These are phyloP conservation scores for Hydroisotoma schaefferi DNA, from an alignment of 2,888 invertebrate species.

Conservation along the genomic window DNA sequence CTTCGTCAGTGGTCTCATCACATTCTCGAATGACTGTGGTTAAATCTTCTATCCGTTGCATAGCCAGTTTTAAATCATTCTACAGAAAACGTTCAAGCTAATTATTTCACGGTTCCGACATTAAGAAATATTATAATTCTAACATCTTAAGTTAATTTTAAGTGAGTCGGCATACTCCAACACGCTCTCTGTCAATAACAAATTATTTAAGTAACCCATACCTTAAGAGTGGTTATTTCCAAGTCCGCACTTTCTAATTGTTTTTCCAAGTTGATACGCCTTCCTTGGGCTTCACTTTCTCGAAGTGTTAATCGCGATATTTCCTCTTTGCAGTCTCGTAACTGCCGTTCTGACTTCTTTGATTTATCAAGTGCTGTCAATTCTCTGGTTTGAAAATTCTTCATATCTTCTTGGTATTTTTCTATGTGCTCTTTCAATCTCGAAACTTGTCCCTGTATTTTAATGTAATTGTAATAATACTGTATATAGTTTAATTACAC, in stretches of 20 bases:
- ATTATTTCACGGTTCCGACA: too few relatives aligned
- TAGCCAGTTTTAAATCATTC: slow-evolving; percentile 75
- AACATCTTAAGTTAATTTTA: too few relatives aligned
- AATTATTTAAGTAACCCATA: too few relatives aligned
- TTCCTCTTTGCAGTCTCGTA: slow-evolving; percentile 53
- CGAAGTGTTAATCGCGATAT: slow-evolving; percentile 44
- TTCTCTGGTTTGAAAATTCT: slow-evolving; percentile 67
- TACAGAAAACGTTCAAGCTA: too few relatives aligned
- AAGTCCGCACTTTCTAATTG: slow-evolving; percentile 46
- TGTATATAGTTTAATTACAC: neutral
- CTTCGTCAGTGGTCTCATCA: slow-evolving; percentile 48
- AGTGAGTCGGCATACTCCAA: too few relatives aligned
- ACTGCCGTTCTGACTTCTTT: slow-evolving; percentile 68
- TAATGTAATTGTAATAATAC: neutral
- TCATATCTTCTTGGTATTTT: slow-evolving; percentile 68
- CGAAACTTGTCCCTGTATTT: slow-evolving; percentile 46
- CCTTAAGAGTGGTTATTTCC: slow-evolving; percentile 47
- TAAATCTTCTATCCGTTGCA: slow-evolving; percentile 83
- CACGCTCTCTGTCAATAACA: too few relatives aligned
- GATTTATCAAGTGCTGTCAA: slow-evolving; percentile 72
- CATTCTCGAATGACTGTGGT: slow-evolving; percentile 90
- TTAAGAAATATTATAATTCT: too few relatives aligned
- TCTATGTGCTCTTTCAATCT: slow-evolving; percentile 55
- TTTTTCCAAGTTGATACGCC: slow-evolving; percentile 40
- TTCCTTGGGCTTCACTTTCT: slow-evolving; percentile 47